These are phyloP conservation scores for Caerostris darwini DNA, from an alignment of 1,140 invertebrate species.

Conservation along the genomic window DNA sequence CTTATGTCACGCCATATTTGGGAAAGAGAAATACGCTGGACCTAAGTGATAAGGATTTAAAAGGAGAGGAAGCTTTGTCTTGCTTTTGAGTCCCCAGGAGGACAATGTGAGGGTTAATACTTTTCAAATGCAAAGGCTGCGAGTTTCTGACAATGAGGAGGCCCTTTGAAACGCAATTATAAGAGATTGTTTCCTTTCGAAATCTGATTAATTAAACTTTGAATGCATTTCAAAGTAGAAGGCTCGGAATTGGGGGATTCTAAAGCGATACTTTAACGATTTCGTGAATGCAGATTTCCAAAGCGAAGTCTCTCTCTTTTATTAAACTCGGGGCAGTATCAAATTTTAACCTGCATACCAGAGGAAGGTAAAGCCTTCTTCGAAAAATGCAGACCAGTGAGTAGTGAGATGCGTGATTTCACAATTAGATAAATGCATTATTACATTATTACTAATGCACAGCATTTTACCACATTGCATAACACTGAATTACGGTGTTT, in stretches of 20 bases:
- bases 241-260: background rate
- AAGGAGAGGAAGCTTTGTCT: conserved; percentile 36
- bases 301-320: background rate
- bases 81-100: background rate
- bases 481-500: no score
- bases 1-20: background rate
- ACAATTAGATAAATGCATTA: no score
- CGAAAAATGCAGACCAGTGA: background rate
- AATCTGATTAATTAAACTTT: conserved; percentile 51
- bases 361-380: background rate
- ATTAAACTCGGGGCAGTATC: conserved; percentile 3
- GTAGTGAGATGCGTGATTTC: no score
- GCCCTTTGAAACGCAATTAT: conserved; percentile 39
- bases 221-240: background rate
- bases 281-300: background rate
- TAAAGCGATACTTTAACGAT: conserved; percentile 5
- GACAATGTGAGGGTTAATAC: conserved; percentile 26
- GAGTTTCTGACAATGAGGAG: conserved; percentile 9
- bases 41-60: conserved; percentile 67
- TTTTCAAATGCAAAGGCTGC: conserved; percentile 31
- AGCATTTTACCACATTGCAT: no score
- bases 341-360: background rate
- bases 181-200: conserved; percentile 38
- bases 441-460: no score
- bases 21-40: background rate